Evolutionary conservation across 2,888 invertebrate genomes (phyloP).

Genomic region (Ferrisia virgata): DNA sequence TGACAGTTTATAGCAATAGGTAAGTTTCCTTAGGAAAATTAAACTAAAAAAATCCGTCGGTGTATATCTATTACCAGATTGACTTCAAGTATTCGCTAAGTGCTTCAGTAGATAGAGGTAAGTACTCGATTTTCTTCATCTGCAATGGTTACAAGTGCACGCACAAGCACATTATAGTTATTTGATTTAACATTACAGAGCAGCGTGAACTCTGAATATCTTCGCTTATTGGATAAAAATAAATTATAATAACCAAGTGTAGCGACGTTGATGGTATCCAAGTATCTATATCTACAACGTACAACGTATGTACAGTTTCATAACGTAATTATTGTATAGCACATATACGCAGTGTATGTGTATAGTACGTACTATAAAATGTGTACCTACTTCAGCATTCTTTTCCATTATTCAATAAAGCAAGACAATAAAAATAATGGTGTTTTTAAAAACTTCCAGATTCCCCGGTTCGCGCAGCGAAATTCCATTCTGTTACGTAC

Average conservation of each 20-base stretch:
- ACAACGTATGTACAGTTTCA: not conserved
- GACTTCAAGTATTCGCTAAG: too few relatives aligned
- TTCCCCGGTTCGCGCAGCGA: not conserved
- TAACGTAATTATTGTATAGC: not conserved
- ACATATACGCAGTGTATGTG: too few relatives aligned
- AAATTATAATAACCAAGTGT: not conserved
- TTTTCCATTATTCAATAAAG: not conserved
- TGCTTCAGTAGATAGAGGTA: too few relatives aligned
- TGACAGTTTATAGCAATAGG: too few relatives aligned
- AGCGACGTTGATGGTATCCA: not conserved
- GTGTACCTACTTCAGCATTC: not conserved
- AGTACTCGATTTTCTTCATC: too few relatives aligned
- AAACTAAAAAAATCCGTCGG: too few relatives aligned
- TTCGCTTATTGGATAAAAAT: not conserved
- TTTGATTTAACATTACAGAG: not conserved
- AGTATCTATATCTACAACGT: not conserved
- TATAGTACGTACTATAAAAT: not conserved
- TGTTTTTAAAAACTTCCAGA: not conserved
- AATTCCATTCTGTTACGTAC: not conserved
- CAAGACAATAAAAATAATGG: constrained; percentile 1
- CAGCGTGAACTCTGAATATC: not conserved
- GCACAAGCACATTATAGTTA: too few relatives aligned
- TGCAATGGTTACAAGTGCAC: too few relatives aligned
- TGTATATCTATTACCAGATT: too few relatives aligned
- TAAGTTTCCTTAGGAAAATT: too few relatives aligned